Evolutionary conservation across 1,140 invertebrate genomes (phyloP), one percentile per base, ranked within the genome.

Genomic region (Drosophila pectinifera): DNA sequence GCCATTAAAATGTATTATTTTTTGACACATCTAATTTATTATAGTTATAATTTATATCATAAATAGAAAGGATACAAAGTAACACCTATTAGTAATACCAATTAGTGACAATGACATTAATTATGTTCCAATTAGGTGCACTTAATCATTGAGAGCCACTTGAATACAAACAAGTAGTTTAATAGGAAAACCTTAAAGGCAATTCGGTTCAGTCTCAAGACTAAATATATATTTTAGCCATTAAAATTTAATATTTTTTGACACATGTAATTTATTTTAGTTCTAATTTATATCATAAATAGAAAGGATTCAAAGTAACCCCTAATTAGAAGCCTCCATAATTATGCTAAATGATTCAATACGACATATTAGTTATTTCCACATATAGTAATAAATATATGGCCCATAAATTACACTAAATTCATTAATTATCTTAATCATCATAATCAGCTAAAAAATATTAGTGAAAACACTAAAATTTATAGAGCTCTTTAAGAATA

Each of bases 111-210:
- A 70, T 70, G 67, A 70, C 13, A 34, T 24, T 57, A 38, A 57
- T 70, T 70, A 70, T 70, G 67, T 43, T 46, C 26, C 67, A 70
- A 69, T 70, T 70, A 57, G 48, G 14, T 69, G n/a, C 49, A 69
- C 64, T 56, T 38, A 69, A 70, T 70, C 31, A 45, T 68, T 13
- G 31, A 54, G 45, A 22, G 13, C 6, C 16, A 22, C 7, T 43
- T 43, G 31, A 69, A 43, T 31, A 16, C 8, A 46, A 14, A 1
- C 31, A 10, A 18, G 11, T 34, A 68, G 11, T 67, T 38, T 24
- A 22, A 22, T 28, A 65, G 7, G 7, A 16, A 20, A 64, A 38
- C 31, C 34, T 26, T 26, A 28, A 26, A 34, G 20, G n/a, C n/a
- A n/a, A 36, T 24, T 34, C 3, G 3, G 10, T 10, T 8, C 39